Evolutionary conservation across 2,888 invertebrate genomes (phyloP), one percentile per base, ranked within the genome.

Genomic region (Rugalucina vietnamica): DNA sequence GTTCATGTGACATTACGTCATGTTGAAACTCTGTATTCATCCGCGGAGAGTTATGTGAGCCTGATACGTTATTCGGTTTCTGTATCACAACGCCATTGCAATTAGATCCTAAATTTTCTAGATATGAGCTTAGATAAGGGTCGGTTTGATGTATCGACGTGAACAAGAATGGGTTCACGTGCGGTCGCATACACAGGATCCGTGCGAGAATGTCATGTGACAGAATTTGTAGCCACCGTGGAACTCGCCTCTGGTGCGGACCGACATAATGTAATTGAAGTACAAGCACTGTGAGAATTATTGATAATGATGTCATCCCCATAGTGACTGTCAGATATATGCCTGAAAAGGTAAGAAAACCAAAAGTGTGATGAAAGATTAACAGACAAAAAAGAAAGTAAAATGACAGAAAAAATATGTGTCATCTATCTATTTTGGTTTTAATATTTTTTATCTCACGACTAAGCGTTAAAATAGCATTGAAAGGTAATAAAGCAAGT

Each of bases 261-360:
- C 94, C 93, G 29, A 94, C 93, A 89, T 95, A 95, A 87, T 95
- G 95, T 65, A 95, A 90, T 86, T 95, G 95, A 21, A 95, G 93
- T 14, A 95, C 95, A 85, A 95, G 93, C 70, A 95, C 95, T 14
- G 95, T 95, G 71, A 95, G 91, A 34, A 94, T 93, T 76, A 95
- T 95, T 37, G 95, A 95, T 74, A 95, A 84, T 79, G 95, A 95
- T 69, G 95, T 95, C 91, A 95, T 94, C 29, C 93, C 95, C 95
- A 95, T 95, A 72, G 95, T 95, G n/a, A 94, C 93, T 60, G 95
- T 95, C 82, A 95, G 89, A 90, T 95, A 95, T 81, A 95, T 95
- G 36, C 95, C 95, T 95, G 89, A 29, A 89, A 89, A 36, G 36
- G 76, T 43, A 81, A 39, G 32, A 78, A 29, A 60, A 27, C n/a